Evolutionary conservation across 2,797 vertebrate genomes (phyloP).

Genomic region (Halcyon leucocephala): DNA sequence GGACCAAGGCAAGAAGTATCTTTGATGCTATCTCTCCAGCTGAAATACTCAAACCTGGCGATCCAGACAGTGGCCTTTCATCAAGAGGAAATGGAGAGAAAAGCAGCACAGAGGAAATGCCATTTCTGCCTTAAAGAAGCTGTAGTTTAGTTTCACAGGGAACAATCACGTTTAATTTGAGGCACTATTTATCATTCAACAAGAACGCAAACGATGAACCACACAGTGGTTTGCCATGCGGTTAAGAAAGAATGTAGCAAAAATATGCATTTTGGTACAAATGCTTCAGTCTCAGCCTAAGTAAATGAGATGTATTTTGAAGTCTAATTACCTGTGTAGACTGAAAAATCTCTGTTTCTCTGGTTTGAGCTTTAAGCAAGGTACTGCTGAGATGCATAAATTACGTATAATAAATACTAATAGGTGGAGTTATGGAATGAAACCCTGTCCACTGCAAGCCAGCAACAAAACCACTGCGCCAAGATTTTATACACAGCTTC

Average conservation of each 20-base stretch:
- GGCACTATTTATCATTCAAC: constrained; percentile 18
- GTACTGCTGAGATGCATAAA: not conserved
- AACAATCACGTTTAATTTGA: constrained; percentile 15
- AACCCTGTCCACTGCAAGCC: not conserved
- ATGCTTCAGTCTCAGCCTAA: not conserved
- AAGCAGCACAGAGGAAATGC: not conserved
- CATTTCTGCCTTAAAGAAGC: not conserved
- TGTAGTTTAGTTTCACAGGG: not conserved
- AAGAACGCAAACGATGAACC: not conserved
- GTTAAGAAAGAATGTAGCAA: not conserved
- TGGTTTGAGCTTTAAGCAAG: not conserved
- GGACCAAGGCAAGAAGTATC: not conserved
- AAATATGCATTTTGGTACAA: not conserved
- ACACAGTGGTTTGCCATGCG: not conserved
- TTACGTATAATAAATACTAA: not conserved
- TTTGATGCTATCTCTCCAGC: constrained; percentile 11
- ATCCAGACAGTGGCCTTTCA: constrained; percentile 13
- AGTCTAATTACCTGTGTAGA: not conserved
- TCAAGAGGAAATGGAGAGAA: not conserved
- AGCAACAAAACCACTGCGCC: not conserved
- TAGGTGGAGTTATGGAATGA: not conserved
- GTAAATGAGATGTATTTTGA: not conserved
- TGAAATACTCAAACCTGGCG: constrained; percentile 21
- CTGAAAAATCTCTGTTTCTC: not conserved
- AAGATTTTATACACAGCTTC: not conserved